phyloP scores from a whole-genome alignment of 2,888 invertebrate genomes.

The Pyrochroa serraticornis region DNA sequence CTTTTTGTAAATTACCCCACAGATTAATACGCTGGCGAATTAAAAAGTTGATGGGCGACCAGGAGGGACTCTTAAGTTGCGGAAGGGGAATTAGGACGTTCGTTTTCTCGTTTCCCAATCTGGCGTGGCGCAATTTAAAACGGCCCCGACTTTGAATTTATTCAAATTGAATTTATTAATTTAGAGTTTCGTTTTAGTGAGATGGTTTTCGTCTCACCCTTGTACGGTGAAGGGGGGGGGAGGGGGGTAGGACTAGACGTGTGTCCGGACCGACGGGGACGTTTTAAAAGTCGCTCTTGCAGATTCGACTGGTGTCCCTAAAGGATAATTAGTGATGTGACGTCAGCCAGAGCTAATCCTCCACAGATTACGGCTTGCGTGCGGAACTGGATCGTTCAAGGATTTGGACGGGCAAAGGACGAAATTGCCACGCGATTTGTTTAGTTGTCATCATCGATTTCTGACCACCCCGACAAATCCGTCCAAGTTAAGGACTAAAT shows the following conservation, averaged over 20 bases:
- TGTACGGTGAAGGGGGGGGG: too few species aligned
- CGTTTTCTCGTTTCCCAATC: constrained; percentile 14
- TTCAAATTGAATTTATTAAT: constrained; percentile 39
- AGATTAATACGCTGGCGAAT: neutral
- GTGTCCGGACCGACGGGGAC: neutral
- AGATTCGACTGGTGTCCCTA: constrained; percentile 38
- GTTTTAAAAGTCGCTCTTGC: constrained; percentile 14
- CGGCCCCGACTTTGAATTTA: constrained; percentile 31
- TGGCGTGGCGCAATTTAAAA: constrained; percentile 26
- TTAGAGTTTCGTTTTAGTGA: constrained; percentile 25
- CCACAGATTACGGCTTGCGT: constrained; percentile 7
- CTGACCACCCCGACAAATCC: too few species aligned
- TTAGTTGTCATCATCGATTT: too few species aligned
- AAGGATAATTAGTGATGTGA: constrained; percentile 46
- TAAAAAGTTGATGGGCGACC: too few species aligned
- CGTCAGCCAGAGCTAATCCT: constrained; percentile 31
- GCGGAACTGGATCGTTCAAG: neutral
- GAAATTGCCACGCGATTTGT: too few species aligned
- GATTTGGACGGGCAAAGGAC: neutral
- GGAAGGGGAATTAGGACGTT: neutral
- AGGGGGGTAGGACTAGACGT: too few species aligned
- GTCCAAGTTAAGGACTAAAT: neutral
- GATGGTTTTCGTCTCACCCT: constrained; percentile 26
- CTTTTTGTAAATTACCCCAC: neutral
- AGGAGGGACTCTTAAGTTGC: too few species aligned